Conservation (phyloP, 2,888 invertebrate species). For the Apodemia mormo region DNA sequence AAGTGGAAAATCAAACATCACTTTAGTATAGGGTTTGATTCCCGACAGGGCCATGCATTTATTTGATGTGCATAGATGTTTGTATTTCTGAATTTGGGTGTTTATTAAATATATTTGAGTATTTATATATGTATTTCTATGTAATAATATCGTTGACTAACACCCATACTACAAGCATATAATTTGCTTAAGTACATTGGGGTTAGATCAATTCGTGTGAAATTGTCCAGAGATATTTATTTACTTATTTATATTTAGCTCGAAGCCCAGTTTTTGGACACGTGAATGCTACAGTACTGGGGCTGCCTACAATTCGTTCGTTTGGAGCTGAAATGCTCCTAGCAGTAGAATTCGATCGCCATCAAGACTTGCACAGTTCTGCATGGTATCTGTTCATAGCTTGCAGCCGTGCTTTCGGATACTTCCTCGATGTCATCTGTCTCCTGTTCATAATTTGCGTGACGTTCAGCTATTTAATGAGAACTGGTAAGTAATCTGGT, state of each 20-base stretch:
- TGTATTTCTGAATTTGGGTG: too few species aligned
- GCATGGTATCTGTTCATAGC: slow-evolving; percentile 86
- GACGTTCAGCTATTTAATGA: slow-evolving; percentile 83
- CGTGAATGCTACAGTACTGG: slow-evolving; percentile 89
- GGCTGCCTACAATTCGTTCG: slow-evolving; percentile 90
- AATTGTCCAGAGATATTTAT: too few species aligned
- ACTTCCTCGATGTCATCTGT: slow-evolving; percentile 84
- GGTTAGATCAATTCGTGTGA: too few species aligned
- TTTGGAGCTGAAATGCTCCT: slow-evolving; percentile 86
- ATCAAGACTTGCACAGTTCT: slow-evolving; percentile 84
- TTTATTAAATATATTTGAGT: too few species aligned
- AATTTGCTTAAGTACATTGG: too few species aligned
- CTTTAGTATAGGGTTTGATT: too few species aligned
- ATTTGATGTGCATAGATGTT: too few species aligned
- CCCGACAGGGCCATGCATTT: too few species aligned
- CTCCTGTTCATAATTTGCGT: slow-evolving; percentile 84
- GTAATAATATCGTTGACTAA: too few species aligned
- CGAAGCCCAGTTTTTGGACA: slow-evolving; percentile 93
- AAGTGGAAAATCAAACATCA: too few species aligned
- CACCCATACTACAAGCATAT: too few species aligned
- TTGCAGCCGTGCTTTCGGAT: slow-evolving; percentile 84
- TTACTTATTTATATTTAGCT: slow-evolving; percentile 70
- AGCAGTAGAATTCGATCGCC: slow-evolving; percentile 77
- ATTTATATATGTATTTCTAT: too few species aligned
- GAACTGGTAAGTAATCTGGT: slow-evolving; percentile 52